Evolutionary conservation across 2,797 vertebrate species (phyloP).

Genomic region (Parotocinclus haroldoi): DNA sequence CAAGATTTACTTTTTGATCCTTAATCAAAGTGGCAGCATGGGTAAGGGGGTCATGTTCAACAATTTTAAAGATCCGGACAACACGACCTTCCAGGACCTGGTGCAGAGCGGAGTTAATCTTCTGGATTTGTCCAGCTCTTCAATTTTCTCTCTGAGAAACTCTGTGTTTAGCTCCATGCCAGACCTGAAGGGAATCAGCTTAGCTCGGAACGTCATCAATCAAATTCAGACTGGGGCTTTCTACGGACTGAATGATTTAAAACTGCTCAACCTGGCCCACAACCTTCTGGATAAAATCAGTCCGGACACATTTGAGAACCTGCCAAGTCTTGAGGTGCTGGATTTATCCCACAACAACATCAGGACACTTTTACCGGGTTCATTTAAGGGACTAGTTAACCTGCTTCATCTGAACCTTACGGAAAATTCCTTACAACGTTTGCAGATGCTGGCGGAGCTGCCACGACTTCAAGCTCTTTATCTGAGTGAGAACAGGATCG

Average conservation of each 20-base stretch:
- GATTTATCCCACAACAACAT: constrained; percentile 57
- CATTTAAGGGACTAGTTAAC: constrained; percentile 68
- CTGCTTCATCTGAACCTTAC: constrained; percentile 68
- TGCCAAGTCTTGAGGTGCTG: constrained; percentile 59
- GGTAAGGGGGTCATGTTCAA: constrained; percentile 72
- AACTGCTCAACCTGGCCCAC: constrained; percentile 72
- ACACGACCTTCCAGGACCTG: constrained; percentile 71
- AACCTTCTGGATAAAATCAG: constrained; percentile 82
- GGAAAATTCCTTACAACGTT: constrained; percentile 74
- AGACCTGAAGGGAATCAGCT: constrained; percentile 60
- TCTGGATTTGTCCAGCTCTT: constrained; percentile 72
- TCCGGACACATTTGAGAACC: constrained; percentile 52
- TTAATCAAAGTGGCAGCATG: constrained; percentile 58
- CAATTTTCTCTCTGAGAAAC: constrained; percentile 70
- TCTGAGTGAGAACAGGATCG: constrained; percentile 76
- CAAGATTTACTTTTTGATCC: constrained; percentile 61
- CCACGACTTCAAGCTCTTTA: constrained; percentile 56
- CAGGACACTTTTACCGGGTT: constrained; percentile 56
- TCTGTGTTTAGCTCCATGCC: constrained; percentile 67
- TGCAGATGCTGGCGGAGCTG: constrained; percentile 58
- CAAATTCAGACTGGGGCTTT: constrained; percentile 71
- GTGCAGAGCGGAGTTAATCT: constrained; percentile 57
- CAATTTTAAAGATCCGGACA: constrained; percentile 75
- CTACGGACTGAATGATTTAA: constrained; percentile 67
- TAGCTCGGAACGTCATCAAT: constrained; percentile 78